Evolutionary conservation across 2,888 invertebrate species (phyloP).

Genomic region (Cheilosia scutellata): DNA sequence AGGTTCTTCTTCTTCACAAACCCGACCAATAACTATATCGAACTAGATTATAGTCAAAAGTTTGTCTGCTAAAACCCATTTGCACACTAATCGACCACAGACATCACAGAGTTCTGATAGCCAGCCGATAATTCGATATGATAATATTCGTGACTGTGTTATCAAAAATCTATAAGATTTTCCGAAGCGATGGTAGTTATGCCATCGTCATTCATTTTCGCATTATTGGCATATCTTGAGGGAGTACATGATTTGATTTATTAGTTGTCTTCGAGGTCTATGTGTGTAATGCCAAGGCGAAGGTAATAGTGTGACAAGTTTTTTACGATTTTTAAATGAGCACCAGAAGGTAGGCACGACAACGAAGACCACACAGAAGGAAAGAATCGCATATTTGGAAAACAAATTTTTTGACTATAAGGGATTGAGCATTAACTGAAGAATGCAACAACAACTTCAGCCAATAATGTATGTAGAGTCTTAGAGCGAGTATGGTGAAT

Average conservation of each 20-base stretch:
- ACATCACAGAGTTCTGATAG: not conserved
- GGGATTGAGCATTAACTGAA: not conserved
- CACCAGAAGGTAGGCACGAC: slow-evolving; percentile 26
- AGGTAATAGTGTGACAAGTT: slow-evolving; percentile 48
- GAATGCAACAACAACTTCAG: not conserved
- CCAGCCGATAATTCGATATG: slow-evolving; percentile 40
- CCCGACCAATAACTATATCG: slow-evolving; percentile 14
- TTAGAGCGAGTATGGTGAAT: not conserved
- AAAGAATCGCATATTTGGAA: not conserved
- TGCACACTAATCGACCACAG: slow-evolving; percentile 16
- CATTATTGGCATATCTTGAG: not conserved
- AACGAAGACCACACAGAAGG: not conserved
- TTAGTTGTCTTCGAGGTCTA: slow-evolving; percentile 21
- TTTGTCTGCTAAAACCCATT: slow-evolving; percentile 13
- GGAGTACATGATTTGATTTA: slow-evolving; percentile 32
- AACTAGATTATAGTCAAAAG: slow-evolving; percentile 15
- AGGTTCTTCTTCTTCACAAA: slow-evolving; percentile 10
- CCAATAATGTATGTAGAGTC: not conserved
- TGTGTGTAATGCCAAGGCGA: slow-evolving; percentile 58
- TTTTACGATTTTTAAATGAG: slow-evolving; percentile 44
- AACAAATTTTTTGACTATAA: not conserved
- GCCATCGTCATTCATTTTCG: slow-evolving; percentile 21
- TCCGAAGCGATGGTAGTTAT: not conserved
- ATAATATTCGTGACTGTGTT: slow-evolving; percentile 59
- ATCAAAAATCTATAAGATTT: slow-evolving; percentile 23